Evolutionary conservation across 2,113 vertebrate genomes (phyloP), one percentile per base, ranked within the genome.

Genomic region (Limanda limanda): DNA sequence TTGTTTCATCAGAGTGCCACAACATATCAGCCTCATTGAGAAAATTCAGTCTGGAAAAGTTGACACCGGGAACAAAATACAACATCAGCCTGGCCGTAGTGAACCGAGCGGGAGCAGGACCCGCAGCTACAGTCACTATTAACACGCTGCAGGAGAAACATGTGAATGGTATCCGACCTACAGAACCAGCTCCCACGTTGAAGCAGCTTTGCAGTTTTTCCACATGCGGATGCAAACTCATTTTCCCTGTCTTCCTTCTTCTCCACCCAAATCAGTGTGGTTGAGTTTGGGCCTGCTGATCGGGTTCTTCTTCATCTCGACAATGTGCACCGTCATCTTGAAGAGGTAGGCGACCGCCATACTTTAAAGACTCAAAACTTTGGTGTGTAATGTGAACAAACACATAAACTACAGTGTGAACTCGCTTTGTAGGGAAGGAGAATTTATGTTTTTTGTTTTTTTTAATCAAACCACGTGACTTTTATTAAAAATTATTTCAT

Each of bases 71-170:
- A 24, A 15, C 78, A 1, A 83, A 67, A 25, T 94, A 94, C 70
- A 83, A 75, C 35, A 67, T 92, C 70, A 86, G 47, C 27, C 56
- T 93, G n/a, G 82, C 75, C 0, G 92, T 77, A 64, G 85, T 80
- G 45, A 93, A 92, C 3, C 10, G 2, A n/a, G 56, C 0, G 1
- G 93, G 93, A 27, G 35, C 77, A 37, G 93, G 93, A 25, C 86
- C 67, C 15, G 17, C 35, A 35, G 82, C 80, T 13, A 82, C 21
- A 15, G 0, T 48, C 1, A 27, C 18, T 1, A 35, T 91, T 63
- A 72, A 24, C 66, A 90, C 68, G 1, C 24, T 8, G 11, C 80
- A 55, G 2, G 69, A 71, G 72, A 86, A 76, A 11, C 35, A 47
- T 1, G 1, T 59, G 7, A 87, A 83, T 54, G 85, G 91, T 92